Evolutionary conservation across 1,140 invertebrate genomes (phyloP).

Genomic region (Brachionus rubens): DNA sequence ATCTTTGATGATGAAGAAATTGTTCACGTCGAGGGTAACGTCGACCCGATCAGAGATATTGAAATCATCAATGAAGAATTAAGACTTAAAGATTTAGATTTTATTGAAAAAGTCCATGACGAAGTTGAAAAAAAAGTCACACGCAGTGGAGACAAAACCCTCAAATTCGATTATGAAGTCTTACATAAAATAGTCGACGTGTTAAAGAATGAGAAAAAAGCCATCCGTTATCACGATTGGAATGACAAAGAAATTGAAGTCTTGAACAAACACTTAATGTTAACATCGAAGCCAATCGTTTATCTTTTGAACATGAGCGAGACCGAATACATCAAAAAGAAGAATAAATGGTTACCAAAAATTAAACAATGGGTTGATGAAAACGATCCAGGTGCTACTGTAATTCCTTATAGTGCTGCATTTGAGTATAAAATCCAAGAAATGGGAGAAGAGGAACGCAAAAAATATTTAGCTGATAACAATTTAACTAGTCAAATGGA

Average conservation of each 20-base stretch:
- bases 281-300: constrained; percentile 96
- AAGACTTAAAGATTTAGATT: constrained; percentile 45
- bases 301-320: constrained; percentile 96
- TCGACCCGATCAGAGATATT: constrained; percentile 91
- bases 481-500: constrained; percentile 65
- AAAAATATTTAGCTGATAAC: neutral
- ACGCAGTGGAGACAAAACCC: constrained; percentile 89
- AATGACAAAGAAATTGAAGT: constrained; percentile 76
- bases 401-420: constrained; percentile 90
- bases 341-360: constrained; percentile 96
- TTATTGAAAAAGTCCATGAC: constrained; percentile 64
- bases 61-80: constrained; percentile 94
- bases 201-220: constrained; percentile 27
- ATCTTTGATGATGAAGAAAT: constrained; percentile 83
- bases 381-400: constrained; percentile 83
- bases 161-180: constrained; percentile 72
- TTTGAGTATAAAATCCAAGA: constrained; percentile 83
- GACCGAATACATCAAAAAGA: constrained; percentile 96
- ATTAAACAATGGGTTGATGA: constrained; percentile 99
- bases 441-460: constrained; percentile 64
- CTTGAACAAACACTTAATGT: constrained; percentile 89
- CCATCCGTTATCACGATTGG: constrained; percentile 36
- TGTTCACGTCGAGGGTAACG: constrained; percentile 95
- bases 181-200: constrained; percentile 37
- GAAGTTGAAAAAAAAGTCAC: constrained; percentile 80